Evolutionary conservation across 2,797 vertebrate species (phyloP).

Genomic region (Gobio occitaniae): DNA sequence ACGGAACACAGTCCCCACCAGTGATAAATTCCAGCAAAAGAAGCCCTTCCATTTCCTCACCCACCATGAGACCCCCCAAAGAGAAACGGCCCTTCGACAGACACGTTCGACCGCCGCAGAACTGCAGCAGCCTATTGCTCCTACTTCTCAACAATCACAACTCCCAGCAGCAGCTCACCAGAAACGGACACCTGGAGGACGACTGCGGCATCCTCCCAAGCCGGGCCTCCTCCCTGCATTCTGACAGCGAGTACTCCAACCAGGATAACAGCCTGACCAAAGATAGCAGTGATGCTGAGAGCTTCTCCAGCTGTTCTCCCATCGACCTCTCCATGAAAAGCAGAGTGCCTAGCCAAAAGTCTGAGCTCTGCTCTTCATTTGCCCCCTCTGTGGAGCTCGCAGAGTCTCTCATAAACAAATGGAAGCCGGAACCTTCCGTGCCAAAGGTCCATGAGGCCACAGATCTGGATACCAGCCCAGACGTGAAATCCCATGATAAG

Average conservation of each 20-base stretch:
- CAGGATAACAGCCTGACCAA: constrained; percentile 92
- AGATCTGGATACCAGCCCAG: constrained; percentile 84
- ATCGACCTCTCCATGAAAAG: constrained; percentile 97
- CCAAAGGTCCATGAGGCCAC: constrained; percentile 80
- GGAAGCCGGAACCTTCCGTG: constrained; percentile 90
- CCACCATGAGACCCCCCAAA: constrained; percentile 71
- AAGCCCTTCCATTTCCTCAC: constrained; percentile 79
- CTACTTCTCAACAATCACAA: constrained; percentile 97
- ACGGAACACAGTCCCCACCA: constrained; percentile 81
- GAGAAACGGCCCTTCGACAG: constrained; percentile 88
- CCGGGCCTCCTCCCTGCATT: constrained; percentile 84
- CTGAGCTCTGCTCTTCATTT: constrained; percentile 77
- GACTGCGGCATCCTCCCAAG: constrained; percentile 83
- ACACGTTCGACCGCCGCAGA: constrained; percentile 87
- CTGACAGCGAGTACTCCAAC: constrained; percentile 91
- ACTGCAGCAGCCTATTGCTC: constrained; percentile 92
- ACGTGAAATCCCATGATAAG: constrained; percentile 92
- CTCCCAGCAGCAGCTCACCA: constrained; percentile 86
- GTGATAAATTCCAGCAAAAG: constrained; percentile 75
- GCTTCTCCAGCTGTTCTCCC: constrained; percentile 94
- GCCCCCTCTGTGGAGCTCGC: constrained; percentile 87
- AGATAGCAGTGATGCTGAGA: constrained; percentile 95
- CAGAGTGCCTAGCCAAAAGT: constrained; percentile 78
- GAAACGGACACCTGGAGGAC: constrained; percentile 85
- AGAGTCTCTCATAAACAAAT: constrained; percentile 91